Percentiles rank a stretch among this genome's conserved stretches.
These are phyloP conservation scores for Sepioteuthis lessoniana DNA, from an alignment of 2,888 invertebrate species.

Conservation along the genomic window DNA sequence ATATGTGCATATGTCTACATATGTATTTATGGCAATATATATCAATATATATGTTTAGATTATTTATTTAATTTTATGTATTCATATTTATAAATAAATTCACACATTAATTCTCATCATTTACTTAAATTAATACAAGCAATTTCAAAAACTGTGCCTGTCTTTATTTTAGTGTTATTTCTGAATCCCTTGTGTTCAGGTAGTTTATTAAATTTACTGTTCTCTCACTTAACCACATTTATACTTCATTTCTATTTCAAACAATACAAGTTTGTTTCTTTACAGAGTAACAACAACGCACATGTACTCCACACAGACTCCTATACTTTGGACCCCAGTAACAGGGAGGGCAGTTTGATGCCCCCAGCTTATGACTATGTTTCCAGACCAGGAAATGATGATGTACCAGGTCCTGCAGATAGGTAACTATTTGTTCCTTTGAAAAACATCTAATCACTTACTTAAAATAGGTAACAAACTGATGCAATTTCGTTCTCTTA, in stretches of 20 bases:
- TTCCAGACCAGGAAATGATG: constrained; percentile 25
- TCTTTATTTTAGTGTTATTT: not conserved
- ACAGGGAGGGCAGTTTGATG: constrained; percentile 45
- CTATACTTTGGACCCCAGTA: constrained; percentile 44
- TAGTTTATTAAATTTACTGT: not conserved
- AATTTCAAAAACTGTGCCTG: not conserved
- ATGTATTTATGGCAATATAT: not conserved
- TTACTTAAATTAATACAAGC: not conserved
- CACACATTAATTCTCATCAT: not conserved
- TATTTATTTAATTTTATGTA: not conserved
- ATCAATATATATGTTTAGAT: not conserved
- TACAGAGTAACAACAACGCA: constrained; percentile 46
- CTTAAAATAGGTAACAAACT: no score
- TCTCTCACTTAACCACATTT: not conserved
- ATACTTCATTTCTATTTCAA: not conserved
- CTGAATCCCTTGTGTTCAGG: not conserved
- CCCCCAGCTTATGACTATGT: constrained; percentile 38
- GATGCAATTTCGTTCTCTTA: no score
- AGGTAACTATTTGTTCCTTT: not conserved
- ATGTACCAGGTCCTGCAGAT: constrained; percentile 41
- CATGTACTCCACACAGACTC: constrained; percentile 43
- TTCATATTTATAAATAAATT: not conserved
- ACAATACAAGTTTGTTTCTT: not conserved
- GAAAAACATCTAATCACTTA: no score
- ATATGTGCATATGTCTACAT: not conserved